Evolutionary conservation across 2,797 vertebrate genomes (phyloP).

Genomic region (Coranthus polyacanthus): DNA sequence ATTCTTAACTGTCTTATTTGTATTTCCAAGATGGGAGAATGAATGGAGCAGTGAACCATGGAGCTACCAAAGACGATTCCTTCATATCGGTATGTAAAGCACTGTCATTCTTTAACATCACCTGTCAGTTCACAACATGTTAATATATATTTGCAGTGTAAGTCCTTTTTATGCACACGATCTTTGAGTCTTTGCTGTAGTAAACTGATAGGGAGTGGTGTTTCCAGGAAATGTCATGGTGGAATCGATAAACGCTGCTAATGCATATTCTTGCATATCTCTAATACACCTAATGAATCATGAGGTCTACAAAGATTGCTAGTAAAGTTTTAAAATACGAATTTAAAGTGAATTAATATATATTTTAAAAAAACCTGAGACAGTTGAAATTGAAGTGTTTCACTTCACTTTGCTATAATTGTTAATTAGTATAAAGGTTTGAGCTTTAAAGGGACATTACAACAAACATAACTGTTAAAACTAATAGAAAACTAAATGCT

Average conservation of each 20-base stretch:
- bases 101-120: not conserved
- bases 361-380: not conserved
- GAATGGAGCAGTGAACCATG: slow-evolving; percentile 91
- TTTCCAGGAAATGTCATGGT: not conserved
- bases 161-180: not conserved
- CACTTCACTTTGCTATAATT: too few relatives aligned
- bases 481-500: not conserved
- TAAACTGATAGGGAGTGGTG: slow-evolving; percentile 6
- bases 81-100: slow-evolving; percentile 87
- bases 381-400: too few relatives aligned
- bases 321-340: too few relatives aligned
- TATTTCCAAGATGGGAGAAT: slow-evolving; percentile 90
- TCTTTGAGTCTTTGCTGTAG: slow-evolving; percentile 16
- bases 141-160: not conserved
- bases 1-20: slow-evolving; percentile 1
- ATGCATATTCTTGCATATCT: not conserved
- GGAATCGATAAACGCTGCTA: slow-evolving; percentile 27
- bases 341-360: too few relatives aligned
- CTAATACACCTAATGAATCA: not conserved
- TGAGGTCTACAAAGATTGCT: not conserved
- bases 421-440: too few relatives aligned
- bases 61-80: slow-evolving; percentile 86
- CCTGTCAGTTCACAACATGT: not conserved
- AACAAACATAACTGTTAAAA: not conserved
- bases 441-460: too few relatives aligned